Evolutionary conservation across 2,113 vertebrate species (phyloP), one percentile per base, ranked within the genome.

Genomic region (Rafetus swinhoei): DNA sequence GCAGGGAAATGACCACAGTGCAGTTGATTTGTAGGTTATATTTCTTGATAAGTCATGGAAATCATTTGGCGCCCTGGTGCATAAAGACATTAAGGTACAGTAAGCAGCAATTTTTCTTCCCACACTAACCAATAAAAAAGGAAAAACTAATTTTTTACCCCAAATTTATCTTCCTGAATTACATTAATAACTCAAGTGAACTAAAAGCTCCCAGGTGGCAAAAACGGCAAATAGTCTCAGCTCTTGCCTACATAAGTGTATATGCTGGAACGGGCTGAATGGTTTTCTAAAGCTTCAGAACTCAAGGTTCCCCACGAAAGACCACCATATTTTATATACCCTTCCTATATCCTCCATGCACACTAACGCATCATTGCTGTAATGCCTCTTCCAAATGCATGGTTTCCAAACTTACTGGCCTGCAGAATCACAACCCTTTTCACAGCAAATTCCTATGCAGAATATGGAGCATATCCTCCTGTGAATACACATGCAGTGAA

Each of bases 91-190:
- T 52, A 62, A 88, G 54, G 57, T 74, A 79, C 53, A 25, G 7
- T 25, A 85, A 52, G 53, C 25, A 77, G 69, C 3, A 50, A 8
- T 60, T 90, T 88, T 85, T 56, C 53, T 92, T 84, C 19, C 59
- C 45, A 72, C 45, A 12, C 9, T 45, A 81, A 82, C 76, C 53
- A 57, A 53, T 15, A 83, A 52, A 56, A 29, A 72, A 82, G 83
- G 35, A 7, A 54, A 59, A 72, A n/a, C 6, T 54, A 54, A 59
- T 32, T 88, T 84, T 54, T 92, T 85, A 88, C n/a, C 77, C 53
- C 54, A 62, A 50, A 92, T 88, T 88, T 81, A 60, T 92, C 81
- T 85, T 74, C 74, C 83, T 72, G 86, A 87, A 85, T 74, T 50
- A 32, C 4, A 52, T 35, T 81, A 81, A 54, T 77, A 69, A 81